Conservation (phyloP, 2,113 vertebrate genomes). For the Notothenia rossii region DNA sequence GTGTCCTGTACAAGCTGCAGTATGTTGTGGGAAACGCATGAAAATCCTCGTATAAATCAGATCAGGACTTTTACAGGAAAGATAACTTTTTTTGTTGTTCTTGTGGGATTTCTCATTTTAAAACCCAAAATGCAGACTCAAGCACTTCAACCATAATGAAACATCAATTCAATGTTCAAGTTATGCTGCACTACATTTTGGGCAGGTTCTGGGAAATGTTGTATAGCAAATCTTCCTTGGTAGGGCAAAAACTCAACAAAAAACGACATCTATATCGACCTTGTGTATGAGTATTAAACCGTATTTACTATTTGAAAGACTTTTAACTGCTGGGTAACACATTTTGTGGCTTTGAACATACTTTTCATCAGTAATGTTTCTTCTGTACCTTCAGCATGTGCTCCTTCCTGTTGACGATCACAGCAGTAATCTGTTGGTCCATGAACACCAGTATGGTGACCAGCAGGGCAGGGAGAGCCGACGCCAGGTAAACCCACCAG, state of each 20-base stretch:
- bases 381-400: conserved; percentile 93
- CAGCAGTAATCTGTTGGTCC: conserved; percentile 99
- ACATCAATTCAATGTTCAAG: background rate
- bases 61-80: background rate
- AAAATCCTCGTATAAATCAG: conserved; percentile 14
- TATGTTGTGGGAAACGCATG: conserved; percentile 5
- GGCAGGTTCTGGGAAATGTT: background rate
- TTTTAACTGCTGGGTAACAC: background rate
- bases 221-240: background rate
- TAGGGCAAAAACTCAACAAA: background rate
- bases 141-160: background rate
- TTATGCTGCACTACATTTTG: background rate
- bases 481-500: conserved; percentile 96
- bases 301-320: background rate
- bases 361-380: background rate
- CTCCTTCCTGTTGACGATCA: conserved; percentile 98
- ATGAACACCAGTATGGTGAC: conserved; percentile 99
- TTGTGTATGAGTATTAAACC: background rate
- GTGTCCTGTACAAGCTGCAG: conserved; percentile 15
- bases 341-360: background rate
- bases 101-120: background rate
- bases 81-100: background rate
- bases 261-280: background rate
- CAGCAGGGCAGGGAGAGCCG: conserved; percentile 93
- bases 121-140: background rate